phyloP scores from a whole-genome alignment of 2,113 vertebrate species.

The Sceloporus tristichus region DNA sequence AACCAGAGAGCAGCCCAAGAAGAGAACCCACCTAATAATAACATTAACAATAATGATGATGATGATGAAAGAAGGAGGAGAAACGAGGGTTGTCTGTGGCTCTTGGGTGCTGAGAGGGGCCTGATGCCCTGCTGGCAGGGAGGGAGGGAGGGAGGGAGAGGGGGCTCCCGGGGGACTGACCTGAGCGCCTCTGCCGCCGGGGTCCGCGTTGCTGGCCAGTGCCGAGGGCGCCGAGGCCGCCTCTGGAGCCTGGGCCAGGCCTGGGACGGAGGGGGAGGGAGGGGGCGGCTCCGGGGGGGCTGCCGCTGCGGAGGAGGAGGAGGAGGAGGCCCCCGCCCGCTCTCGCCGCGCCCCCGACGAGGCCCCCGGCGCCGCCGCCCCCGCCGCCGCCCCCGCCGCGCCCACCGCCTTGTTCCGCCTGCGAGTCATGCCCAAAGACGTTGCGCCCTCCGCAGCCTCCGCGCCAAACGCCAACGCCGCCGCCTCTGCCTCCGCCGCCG shows the following conservation, averaged over 20 bases:
- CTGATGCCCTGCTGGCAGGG: not conserved
- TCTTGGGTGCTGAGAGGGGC: too few species aligned
- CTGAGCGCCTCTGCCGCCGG: conserved; percentile 83
- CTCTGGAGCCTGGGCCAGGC: conserved; percentile 65
- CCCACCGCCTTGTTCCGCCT: conserved; percentile 85
- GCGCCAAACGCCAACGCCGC: conserved; percentile 48
- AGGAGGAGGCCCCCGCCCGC: conserved; percentile 53
- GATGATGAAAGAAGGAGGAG: too few species aligned
- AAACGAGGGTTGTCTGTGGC: too few species aligned
- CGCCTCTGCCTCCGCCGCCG: conserved; percentile 1
- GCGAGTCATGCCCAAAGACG: conserved; percentile 83
- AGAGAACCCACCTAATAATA: too few species aligned
- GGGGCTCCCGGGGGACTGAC: conserved; percentile 63
- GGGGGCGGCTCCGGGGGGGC: conserved; percentile 41
- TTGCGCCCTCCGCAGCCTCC: conserved; percentile 34
- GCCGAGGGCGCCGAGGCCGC: conserved; percentile 67
- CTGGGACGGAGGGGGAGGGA: conserved; percentile 48
- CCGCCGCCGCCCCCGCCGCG: conserved; percentile 48
- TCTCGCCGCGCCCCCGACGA: conserved; percentile 57
- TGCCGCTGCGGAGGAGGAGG: conserved; percentile 32
- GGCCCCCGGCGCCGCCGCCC: conserved; percentile 49
- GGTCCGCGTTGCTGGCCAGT: conserved; percentile 81
- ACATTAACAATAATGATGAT: too few species aligned
- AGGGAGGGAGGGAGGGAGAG: conserved; percentile 1
- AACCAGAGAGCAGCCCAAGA: too few species aligned